Base-by-base conservation (phyloP, 2,888 invertebrate genomes). In the Harmothoe impar region DNA sequence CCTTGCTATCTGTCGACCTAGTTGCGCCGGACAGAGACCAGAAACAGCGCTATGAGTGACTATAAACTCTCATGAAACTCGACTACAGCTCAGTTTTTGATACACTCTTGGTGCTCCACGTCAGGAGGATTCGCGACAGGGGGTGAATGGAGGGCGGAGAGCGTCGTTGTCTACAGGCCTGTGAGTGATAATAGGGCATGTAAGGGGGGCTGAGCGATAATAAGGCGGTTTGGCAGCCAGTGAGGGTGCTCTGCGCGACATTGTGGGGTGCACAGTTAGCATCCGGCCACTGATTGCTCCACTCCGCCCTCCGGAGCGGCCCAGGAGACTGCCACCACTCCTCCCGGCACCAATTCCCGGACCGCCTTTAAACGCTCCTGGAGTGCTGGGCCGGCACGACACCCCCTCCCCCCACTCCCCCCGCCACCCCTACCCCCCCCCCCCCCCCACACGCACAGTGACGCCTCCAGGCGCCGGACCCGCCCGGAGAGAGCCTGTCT, bases 211-310 rank as follows among this genome's bases (percentile, higher is more conserved):
- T 20, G 62, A n/a, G 62, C 62, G 72, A 72, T 72, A 72, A 72
- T 72, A 29, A 29, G 72, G 29, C 17, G 72, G 25, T 25, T 29
- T 25, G n/a, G 31, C 72, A 25, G 3, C 29, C 29, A n/a, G 72
- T 72, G 25, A 72, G 72, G 72, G 29, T 72, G 25, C 72, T 72
- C 72, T 23, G 29, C 72, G 29, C 29, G 72, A 3, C 29, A 72
- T 72, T 72, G 72, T 72, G 68, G 25, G 31, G 72, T 25, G 72
- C 29, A 25, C 72, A 72, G 72, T 72, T 15, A 72, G 72, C 29
- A 29, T 72, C 72, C 72, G 72, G 72, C 31, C 72, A 25, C 29
- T 29, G 72, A 72, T 72, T 72, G 72, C 29, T 72, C 72, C 31
- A 25, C 72, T 72, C 31, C 29, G 72, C 25, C 72, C 72, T 17